These are phyloP conservation scores for Drosophila ezoana DNA, from an alignment of 2,888 invertebrate species.

Conservation along the genomic window DNA sequence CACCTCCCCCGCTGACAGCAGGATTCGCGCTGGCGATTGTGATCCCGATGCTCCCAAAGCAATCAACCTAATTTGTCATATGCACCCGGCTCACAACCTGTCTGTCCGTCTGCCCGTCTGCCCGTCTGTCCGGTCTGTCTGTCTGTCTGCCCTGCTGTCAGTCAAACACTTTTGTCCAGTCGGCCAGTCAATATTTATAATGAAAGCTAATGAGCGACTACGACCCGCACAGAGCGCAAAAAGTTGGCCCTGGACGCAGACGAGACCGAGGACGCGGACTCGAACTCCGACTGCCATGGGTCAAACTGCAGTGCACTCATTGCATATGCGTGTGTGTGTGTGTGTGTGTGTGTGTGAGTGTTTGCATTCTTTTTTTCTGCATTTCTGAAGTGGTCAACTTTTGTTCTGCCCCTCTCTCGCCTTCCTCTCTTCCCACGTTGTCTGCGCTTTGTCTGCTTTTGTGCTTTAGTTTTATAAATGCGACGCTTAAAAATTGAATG, in stretches of 20 bases:
- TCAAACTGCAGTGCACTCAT: slow-evolving; percentile 29
- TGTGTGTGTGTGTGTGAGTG: slow-evolving; percentile 7
- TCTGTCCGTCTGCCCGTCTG: not conserved
- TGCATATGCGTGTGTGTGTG: slow-evolving; percentile 5
- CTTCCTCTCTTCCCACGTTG: slow-evolving; percentile 12
- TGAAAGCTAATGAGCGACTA: slow-evolving; percentile 75
- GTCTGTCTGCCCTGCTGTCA: slow-evolving; percentile 34
- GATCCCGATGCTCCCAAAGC: slow-evolving; percentile 60
- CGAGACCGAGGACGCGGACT: slow-evolving; percentile 10
- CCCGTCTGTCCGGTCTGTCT: slow-evolving; percentile 26
- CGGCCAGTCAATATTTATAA: slow-evolving; percentile 77
- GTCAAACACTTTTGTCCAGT: slow-evolving; percentile 64
- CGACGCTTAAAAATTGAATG: slow-evolving; percentile 59
- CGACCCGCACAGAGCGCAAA: slow-evolving; percentile 27
- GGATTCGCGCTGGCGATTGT: slow-evolving; percentile 16
- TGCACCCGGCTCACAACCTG: slow-evolving; percentile 49
- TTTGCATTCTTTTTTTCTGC: slow-evolving; percentile 25
- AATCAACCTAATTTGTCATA: slow-evolving; percentile 81
- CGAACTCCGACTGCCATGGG: slow-evolving; percentile 14
- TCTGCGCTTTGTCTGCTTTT: slow-evolving; percentile 61
- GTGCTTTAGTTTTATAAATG: slow-evolving; percentile 47
- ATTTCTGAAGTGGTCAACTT: slow-evolving; percentile 53
- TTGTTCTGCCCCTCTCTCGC: slow-evolving; percentile 9
- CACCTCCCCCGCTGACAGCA: slow-evolving; percentile 21
- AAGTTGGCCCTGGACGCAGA: slow-evolving; percentile 18